Evolutionary conservation across 2,797 vertebrate species (phyloP), one percentile per base, ranked within the genome.

Genomic region (Eospalax fontanierii): DNA sequence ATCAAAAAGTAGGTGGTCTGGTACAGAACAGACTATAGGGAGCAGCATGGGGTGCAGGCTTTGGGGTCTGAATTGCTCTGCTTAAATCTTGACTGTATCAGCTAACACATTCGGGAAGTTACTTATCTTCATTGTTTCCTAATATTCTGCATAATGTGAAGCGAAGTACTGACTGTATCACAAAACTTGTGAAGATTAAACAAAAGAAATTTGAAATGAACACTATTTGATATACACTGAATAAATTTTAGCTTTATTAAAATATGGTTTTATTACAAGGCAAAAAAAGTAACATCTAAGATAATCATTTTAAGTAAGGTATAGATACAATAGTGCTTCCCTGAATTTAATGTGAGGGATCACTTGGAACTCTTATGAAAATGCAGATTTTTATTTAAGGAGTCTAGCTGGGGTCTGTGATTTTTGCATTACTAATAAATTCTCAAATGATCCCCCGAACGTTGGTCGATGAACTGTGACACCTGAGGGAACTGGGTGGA

Each of bases 201-300:
- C 71, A n/a, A 87, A 94, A 66, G 26, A 75, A 21, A 61, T 70
- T 61, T 63, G n/a, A 92, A 94, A 26, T 61, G 59, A 83, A 63
- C 22, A 61, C 35, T 11, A 8, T 89, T 24, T 35, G 65, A 14
- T 30, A 18, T 59, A 22, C 65, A 26, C 43, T 65, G 46, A 28
- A 54, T 75, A 63, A 54, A 89, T 65, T 40, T 63, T 65, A 71
- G 33, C 21, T 86, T 93, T 87, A 86, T 73, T 38, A 84, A 90
- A 74, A 88, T 4, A 21, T 66, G 10, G 61, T 21, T 68, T 63
- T 80, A 61, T 75, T 80, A n/a, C 83, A 73, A 81, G 90, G 4
- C 28, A n/a, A 84, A 63, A 40, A 73, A 91, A 84, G 78, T 46
- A 59, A n/a, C 16, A 15, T 87, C 33, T 35, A 46, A 57, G 21